phyloP scores from a whole-genome alignment of 2,113 vertebrate species.

The Albula goreensis region DNA sequence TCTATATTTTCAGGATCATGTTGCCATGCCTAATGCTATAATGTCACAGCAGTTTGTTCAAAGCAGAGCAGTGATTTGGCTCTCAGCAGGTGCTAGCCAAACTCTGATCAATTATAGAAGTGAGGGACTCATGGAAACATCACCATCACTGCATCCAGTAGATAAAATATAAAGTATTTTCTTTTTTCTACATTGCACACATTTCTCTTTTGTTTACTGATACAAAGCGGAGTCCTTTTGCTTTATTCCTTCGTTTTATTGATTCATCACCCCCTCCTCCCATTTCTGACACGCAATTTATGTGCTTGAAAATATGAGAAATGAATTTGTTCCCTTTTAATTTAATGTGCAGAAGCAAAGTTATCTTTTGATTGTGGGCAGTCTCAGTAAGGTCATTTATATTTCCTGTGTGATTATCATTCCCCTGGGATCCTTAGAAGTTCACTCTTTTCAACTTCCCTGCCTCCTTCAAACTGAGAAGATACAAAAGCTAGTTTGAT shows the following conservation, averaged over 20 bases:
- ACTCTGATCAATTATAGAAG: slow-evolving; percentile 96
- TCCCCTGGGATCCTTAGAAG: slow-evolving; percentile 29
- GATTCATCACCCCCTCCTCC: slow-evolving; percentile 46
- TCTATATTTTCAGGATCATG: slow-evolving; percentile 81
- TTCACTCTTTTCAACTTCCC: slow-evolving; percentile 47
- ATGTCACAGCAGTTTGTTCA: slow-evolving; percentile 90
- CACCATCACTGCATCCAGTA: slow-evolving; percentile 77
- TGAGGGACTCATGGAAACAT: slow-evolving; percentile 82
- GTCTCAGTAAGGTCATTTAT: slow-evolving; percentile 54
- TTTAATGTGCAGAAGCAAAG: slow-evolving; percentile 48
- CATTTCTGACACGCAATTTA: slow-evolving; percentile 37
- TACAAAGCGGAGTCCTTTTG: slow-evolving; percentile 57
- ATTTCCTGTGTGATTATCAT: slow-evolving; percentile 40
- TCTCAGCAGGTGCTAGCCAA: slow-evolving; percentile 91
- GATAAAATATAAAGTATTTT: slow-evolving; percentile 76
- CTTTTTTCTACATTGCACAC: slow-evolving; percentile 73
- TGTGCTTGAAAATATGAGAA: slow-evolving; percentile 58
- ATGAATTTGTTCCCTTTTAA: slow-evolving; percentile 60
- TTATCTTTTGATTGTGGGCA: slow-evolving; percentile 54
- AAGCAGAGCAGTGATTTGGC: slow-evolving; percentile 85
- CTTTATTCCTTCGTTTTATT: slow-evolving; percentile 66
- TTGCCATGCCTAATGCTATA: slow-evolving; percentile 81
- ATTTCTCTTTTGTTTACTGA: slow-evolving; percentile 80
- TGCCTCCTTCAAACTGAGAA: slow-evolving; percentile 45
- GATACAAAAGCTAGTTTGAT: slow-evolving; percentile 47